Conservation (phyloP, 2,113 vertebrate species). For the Barnardius zonarius region DNA sequence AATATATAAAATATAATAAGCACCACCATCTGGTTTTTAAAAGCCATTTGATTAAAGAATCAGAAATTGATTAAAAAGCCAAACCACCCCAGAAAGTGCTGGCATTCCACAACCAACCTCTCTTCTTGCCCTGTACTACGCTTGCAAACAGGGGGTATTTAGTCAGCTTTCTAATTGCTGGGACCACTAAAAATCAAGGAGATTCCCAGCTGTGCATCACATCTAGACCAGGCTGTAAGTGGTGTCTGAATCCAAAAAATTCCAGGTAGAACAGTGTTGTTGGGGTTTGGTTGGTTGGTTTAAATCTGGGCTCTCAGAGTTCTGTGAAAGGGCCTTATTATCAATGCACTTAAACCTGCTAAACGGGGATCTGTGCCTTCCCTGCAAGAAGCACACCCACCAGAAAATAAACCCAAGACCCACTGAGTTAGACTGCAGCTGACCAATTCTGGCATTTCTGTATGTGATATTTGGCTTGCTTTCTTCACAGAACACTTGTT, state of each 20-base stretch:
- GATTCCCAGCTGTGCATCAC: neutral
- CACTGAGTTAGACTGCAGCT: neutral
- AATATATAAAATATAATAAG: neutral
- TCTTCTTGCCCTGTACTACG: neutral
- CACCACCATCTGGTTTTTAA: conserved; percentile 66
- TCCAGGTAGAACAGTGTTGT: rapidly evolving
- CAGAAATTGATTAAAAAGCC: conserved; percentile 65
- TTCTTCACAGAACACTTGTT: neutral
- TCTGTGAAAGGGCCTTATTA: neutral
- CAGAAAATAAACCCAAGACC: neutral
- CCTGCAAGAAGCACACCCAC: neutral
- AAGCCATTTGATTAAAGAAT: conserved; percentile 51
- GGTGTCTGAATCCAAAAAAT: neutral
- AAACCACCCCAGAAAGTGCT: neutral
- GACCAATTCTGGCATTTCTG: neutral
- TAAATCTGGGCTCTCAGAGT: neutral
- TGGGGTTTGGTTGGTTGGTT: rapidly evolving
- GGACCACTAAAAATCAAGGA: neutral
- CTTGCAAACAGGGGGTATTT: neutral
- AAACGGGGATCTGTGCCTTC: neutral
- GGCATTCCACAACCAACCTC: neutral
- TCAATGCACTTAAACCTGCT: neutral
- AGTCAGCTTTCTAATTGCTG: neutral
- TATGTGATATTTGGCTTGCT: neutral
- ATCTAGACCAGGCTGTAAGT: neutral